Base-by-base conservation (phyloP, 2,888 invertebrate genomes). In the Sycophila texana region DNA sequence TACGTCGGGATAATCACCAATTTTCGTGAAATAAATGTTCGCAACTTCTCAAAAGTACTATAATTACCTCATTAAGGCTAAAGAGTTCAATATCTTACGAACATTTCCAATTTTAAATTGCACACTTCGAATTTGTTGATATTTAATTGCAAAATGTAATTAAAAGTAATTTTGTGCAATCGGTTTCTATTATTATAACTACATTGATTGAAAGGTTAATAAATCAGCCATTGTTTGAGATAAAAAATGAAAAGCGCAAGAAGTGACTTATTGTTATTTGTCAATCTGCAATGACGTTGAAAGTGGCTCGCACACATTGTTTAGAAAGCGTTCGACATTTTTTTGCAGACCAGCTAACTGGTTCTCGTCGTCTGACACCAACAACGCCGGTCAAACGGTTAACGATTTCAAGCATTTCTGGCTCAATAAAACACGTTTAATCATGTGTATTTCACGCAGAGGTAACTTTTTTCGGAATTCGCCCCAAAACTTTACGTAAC, bases 311-410 rank as follows among this genome's bases (percentile, higher is more conserved):
- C n/a, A 63, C 16, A 39, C 20, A 72, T 58, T 72, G 71, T 66
- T 77, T 61, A 71, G 71, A 71, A 77, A 77, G 63, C 20, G 57
- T 70, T 70, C 57, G 26, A 57, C 18, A 30, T 66, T 63, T 71
- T 71, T 60, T 75, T 51, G 12, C 1, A 58, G 57, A 65, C n/a
- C 13, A 63, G 22, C 16, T 10, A 74, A 74, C 74, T 74, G 66
- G 74, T 66, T 74, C 58, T 18, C 51, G 61, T 5, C n/a, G 16
- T 30, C n/a, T n/a, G 30, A 16, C n/a, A 61, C 16, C 16, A 16
- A 7, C 16, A n/a, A 51, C 72, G 49, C 26, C 7, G 16, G 39
- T 16, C 26, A 20, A 16, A 14, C 51, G 14, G 26, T 61, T 72
- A 72, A 72, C 26, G 49, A 22, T 18, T 49, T 51, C n/a, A 4